Conservation (phyloP, 1,140 invertebrate genomes). For the Euglossa dilemma region DNA sequence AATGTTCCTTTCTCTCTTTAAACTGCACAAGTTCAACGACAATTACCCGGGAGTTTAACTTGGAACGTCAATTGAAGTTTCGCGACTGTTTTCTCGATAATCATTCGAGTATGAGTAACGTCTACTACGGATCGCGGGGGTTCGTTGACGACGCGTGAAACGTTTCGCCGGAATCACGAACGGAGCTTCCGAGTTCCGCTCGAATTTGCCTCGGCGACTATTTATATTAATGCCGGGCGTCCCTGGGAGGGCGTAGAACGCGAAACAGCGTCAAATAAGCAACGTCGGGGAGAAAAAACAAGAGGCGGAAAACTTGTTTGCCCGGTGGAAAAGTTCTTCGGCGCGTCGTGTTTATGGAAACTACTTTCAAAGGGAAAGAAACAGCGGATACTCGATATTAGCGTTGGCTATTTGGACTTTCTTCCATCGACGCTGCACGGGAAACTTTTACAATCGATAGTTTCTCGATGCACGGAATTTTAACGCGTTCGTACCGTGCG, state of each 20-base stretch:
- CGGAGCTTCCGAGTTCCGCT: not conserved
- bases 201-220: not conserved
- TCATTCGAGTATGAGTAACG: constrained; percentile 15
- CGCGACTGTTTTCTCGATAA: constrained; percentile 34
- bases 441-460: constrained; percentile 45
- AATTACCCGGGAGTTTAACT: constrained; percentile 27
- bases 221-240: not conserved
- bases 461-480: constrained; percentile 5
- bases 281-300: not conserved
- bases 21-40: not conserved
- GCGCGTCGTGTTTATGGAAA: constrained; percentile 36
- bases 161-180: not conserved
- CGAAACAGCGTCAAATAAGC: not conserved
- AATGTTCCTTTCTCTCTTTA: not conserved
- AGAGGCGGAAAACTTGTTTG: constrained; percentile 2
- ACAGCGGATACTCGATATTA: constrained; percentile 36
- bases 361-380: constrained; percentile 24
- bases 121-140: not conserved
- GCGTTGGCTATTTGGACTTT: constrained; percentile 12
- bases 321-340: constrained; percentile 3
- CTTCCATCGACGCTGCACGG: constrained; percentile 19
- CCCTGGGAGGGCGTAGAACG: not conserved
- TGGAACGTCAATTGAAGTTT: constrained; percentile 34
- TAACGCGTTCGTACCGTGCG: not conserved
- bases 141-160: constrained; percentile 4